These are phyloP conservation scores for Cossypha caffra DNA, from an alignment of 2,797 vertebrate species.

Conservation along the genomic window DNA sequence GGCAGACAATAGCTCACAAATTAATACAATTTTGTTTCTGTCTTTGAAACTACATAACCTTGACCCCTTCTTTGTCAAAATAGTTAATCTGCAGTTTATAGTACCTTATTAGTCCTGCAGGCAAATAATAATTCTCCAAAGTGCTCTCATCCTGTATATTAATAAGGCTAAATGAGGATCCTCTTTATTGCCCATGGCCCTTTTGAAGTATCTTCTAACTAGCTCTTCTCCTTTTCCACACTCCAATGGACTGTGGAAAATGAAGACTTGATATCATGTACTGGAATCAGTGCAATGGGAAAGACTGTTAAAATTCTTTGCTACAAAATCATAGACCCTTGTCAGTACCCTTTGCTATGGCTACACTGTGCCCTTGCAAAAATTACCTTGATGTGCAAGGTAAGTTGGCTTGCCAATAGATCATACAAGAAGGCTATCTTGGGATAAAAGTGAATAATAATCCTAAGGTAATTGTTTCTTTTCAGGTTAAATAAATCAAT, in stretches of 20 bases:
- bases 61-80: constrained; percentile 38
- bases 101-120: background rate
- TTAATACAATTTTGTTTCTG: background rate
- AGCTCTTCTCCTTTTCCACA: constrained; percentile 36
- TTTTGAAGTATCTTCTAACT: constrained; percentile 28
- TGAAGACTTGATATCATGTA: background rate
- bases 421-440: background rate
- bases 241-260: constrained; percentile 57
- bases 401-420: background rate
- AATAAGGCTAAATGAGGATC: constrained; percentile 54
- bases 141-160: constrained; percentile 12
- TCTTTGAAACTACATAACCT: background rate
- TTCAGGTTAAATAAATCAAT: constrained; percentile 46
- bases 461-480: constrained; percentile 30
- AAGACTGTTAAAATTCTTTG: constrained; percentile 26
- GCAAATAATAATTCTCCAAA: constrained; percentile 51
- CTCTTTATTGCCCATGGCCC: constrained; percentile 35
- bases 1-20: background rate
- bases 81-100: constrained; percentile 20
- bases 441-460: constrained; percentile 36
- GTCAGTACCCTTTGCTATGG: background rate
- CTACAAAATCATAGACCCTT: background rate
- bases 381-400: background rate
- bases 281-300: background rate
- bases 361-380: constrained; percentile 21